A percentile compares a stretch with the other conserved stretches of the same genome.
Evolutionary conservation across 2,888 invertebrate genomes (phyloP).

Genomic region (Matsumyia berberina): DNA sequence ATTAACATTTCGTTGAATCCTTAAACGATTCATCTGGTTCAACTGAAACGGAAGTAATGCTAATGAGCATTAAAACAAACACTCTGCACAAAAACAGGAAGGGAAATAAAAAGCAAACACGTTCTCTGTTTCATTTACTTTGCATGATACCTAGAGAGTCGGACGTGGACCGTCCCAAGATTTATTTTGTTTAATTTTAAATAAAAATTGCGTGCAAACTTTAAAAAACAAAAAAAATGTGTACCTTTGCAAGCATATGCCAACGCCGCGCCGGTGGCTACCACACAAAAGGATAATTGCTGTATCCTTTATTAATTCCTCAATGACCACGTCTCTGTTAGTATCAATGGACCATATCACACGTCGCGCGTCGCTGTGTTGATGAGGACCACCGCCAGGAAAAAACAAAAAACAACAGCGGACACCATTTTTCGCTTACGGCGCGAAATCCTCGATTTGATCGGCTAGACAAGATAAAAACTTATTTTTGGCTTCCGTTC

Average conservation of each 20-base stretch:
- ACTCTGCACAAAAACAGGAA: background rate
- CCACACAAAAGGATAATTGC: slow-evolving; percentile 52
- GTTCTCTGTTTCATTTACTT: too few species aligned
- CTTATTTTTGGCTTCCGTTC: slow-evolving; percentile 76
- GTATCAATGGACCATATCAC: slow-evolving; percentile 51
- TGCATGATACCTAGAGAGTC: background rate
- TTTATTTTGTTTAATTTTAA: slow-evolving; percentile 9
- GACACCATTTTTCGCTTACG: slow-evolving; percentile 67
- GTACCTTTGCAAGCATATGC: slow-evolving; percentile 36
- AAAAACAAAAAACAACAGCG: slow-evolving; percentile 30
- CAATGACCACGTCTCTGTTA: slow-evolving; percentile 48
- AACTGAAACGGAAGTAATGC: background rate
- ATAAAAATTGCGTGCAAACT: background rate
- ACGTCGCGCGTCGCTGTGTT: slow-evolving; percentile 22
- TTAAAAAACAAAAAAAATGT: background rate
- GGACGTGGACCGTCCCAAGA: too few species aligned
- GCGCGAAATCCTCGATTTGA: slow-evolving; percentile 71
- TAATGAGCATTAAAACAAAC: background rate
- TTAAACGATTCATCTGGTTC: background rate
- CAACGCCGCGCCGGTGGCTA: background rate
- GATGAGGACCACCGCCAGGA: too few species aligned
- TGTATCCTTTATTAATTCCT: slow-evolving; percentile 67
- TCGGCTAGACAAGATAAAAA: slow-evolving; percentile 77
- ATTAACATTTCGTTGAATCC: slow-evolving; percentile 1
- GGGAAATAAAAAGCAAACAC: too few species aligned